Evolutionary conservation across 2,113 vertebrate species (phyloP).

Genomic region (Grammomys dolichurus): DNA sequence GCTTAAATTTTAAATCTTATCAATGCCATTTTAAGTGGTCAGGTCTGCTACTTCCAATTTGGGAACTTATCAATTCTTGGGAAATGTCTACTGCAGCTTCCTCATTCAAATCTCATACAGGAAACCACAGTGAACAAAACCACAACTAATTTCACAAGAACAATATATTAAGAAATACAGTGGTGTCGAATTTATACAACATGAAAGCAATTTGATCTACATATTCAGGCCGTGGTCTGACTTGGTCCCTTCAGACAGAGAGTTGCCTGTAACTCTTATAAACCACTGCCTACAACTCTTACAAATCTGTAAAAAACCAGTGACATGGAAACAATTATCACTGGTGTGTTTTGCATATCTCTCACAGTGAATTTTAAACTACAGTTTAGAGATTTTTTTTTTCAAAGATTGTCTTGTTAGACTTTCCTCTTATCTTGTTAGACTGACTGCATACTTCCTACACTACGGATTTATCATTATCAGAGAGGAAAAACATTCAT

Average conservation of each 20-base stretch:
- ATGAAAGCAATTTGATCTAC: not conserved
- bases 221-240: not conserved
- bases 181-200: not conserved
- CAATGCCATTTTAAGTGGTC: not conserved
- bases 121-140: not conserved
- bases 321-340: not conserved
- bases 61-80: constrained; percentile 37
- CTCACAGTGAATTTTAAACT: not conserved
- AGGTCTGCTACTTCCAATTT: not conserved
- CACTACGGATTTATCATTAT: not conserved
- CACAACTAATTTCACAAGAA: not conserved
- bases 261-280: not conserved
- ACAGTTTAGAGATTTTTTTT: not conserved
- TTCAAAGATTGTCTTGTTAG: not conserved
- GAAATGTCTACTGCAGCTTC: not conserved
- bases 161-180: not conserved
- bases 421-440: not conserved
- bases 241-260: not conserved
- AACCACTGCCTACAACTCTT: not conserved
- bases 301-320: not conserved
- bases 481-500: not conserved
- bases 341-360: not conserved
- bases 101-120: not conserved
- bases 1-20: not conserved
- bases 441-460: not conserved